Conservation (phyloP, 2,113 vertebrate genomes). For the Archilochus colubris region DNA sequence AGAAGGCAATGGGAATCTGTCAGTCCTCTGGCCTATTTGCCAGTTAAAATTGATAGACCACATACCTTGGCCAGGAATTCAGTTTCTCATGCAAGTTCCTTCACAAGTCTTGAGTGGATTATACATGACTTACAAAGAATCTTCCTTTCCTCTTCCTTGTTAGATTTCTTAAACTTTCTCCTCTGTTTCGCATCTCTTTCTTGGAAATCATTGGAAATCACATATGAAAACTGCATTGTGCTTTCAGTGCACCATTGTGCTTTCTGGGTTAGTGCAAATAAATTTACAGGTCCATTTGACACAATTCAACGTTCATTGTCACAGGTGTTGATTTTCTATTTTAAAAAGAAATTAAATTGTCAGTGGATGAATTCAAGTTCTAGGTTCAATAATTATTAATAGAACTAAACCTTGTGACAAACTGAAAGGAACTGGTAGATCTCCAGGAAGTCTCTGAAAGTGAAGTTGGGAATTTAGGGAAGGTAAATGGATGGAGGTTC, state of each 20-base stretch:
- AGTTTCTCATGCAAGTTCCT: neutral
- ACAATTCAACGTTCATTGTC: neutral
- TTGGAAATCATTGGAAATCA: neutral
- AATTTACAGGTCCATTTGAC: neutral
- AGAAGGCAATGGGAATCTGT: neutral
- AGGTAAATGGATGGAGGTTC: no score
- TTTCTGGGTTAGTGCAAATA: neutral
- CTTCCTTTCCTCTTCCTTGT: neutral
- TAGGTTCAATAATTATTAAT: neutral
- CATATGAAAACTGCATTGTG: neutral
- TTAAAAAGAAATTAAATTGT: neutral
- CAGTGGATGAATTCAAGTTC: neutral
- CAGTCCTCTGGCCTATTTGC: neutral
- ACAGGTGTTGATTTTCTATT: neutral
- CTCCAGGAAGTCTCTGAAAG: neutral
- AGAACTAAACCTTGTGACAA: neutral
- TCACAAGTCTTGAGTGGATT: neutral
- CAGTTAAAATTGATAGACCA: neutral
- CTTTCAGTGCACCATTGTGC: neutral
- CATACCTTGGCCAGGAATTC: neutral
- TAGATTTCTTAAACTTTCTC: neutral
- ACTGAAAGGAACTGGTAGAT: neutral
- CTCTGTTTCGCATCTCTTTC: neutral
- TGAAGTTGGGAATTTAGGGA: neutral
- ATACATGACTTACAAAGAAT: neutral